Base-by-base conservation (phyloP, 2,888 invertebrate genomes). In the Meandrusa payeni region DNA sequence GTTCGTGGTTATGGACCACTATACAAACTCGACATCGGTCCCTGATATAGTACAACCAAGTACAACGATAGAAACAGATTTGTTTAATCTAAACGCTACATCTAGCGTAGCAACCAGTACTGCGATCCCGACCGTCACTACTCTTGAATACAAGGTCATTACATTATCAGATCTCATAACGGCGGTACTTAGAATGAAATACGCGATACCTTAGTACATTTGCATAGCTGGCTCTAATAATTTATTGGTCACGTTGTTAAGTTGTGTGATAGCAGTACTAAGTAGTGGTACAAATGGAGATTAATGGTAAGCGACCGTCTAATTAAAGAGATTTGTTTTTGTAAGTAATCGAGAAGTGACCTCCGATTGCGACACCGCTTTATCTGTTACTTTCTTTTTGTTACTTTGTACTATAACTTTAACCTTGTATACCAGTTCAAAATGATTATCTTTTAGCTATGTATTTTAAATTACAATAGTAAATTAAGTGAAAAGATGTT, bases 61-160 rank as follows among this genome's bases (percentile, higher is more conserved):
- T n/a, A n/a, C n/a, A n/a, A 5, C 9, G 12, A 17, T 15, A 23
- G 5, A n/a, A 20, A 23, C 4, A 6, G 29, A 32, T 32, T 32
- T 9, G 9, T 13, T 26, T 12, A 20, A 41, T 41, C 41, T 26
- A 2, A 33, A 33, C 12, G 17, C 32, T 27, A 10, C 11, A 41
- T 41, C 32, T 41, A 31, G 24, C n/a, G 3, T 41, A 33, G 12
- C 11, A n/a, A 24, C 29, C 7, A 20, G 17, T 4, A 26, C 6
- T 22, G 15, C 15, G 29, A 32, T 19, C 31, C 24, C 3, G 3
- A 17, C 26, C 7, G 26, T 33, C 26, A 9, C 13, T n/a, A 11
- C 13, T 20, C 13, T 6, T 28, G 34, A 33, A 41, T 41, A 34
- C 33, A 41, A 27, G 20, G 41, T 41, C 41, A 41, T 34, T 41